These are phyloP conservation scores for Mesochorus sp. DNA, from an alignment of 2,888 invertebrate species.

Conservation along the genomic window DNA sequence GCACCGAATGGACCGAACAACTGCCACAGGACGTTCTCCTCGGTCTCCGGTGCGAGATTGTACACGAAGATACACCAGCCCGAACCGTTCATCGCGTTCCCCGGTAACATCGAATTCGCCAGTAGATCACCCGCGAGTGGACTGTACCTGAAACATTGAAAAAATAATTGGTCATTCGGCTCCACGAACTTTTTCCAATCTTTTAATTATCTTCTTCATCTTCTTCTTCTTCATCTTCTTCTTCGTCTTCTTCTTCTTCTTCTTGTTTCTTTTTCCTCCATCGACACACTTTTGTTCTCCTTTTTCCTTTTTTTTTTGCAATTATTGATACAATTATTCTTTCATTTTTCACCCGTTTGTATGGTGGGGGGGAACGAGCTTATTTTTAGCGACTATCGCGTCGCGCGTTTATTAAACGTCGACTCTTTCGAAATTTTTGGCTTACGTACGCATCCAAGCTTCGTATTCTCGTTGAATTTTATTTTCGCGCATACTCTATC, in stretches of 20 bases:
- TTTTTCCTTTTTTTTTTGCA: not conserved
- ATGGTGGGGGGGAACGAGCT: not conserved
- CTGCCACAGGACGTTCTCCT: slow-evolving; percentile 98
- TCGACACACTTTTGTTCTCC: not conserved
- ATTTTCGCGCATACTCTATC: slow-evolving; percentile 27
- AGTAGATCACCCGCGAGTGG: slow-evolving; percentile 93
- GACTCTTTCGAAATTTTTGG: slow-evolving; percentile 60
- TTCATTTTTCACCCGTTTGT: not conserved
- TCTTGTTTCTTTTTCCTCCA: not conserved
- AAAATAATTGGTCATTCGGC: not conserved
- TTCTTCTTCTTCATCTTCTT: no score
- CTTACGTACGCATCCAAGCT: slow-evolving; percentile 34
- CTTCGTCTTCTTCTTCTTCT: no score
- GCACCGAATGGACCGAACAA: slow-evolving; percentile 97
- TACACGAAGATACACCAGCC: slow-evolving; percentile 98
- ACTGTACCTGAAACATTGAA: slow-evolving; percentile 86
- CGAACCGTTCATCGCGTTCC: slow-evolving; percentile 86
- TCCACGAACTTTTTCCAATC: not conserved
- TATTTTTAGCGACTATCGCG: slow-evolving; percentile 58
- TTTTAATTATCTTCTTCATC: no score
- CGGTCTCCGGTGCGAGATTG: slow-evolving; percentile 97
- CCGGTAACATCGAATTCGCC: slow-evolving; percentile 89
- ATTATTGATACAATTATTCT: not conserved
- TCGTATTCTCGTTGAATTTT: slow-evolving; percentile 28
- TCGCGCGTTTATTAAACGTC: no score